Evolutionary conservation across 2,888 invertebrate genomes (phyloP), one percentile per base, ranked within the genome.

Genomic region (Pachycephus smyrnensis): DNA sequence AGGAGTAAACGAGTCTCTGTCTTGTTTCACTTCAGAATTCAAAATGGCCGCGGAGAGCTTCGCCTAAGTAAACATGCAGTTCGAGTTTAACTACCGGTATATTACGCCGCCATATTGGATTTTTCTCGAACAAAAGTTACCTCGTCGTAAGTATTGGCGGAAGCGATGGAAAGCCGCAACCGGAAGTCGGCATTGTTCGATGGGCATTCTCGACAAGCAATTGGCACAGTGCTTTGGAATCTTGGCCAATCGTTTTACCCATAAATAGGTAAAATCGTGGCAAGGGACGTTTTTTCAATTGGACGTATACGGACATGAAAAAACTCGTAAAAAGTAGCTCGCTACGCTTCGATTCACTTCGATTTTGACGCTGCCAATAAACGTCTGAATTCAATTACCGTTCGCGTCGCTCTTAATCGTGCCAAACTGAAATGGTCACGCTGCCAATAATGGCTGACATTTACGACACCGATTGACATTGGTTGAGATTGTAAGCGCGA

Each of bases 201-300:
- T 15, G 15, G 55, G 55, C 2, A 55, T 23, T 23, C 9, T 1
- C 4, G 2, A 15, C 2, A 23, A 55, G 1, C 0, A 12, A 12
- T 37, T 37, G 6, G 6, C 40, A 15, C 15, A 15, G 4, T 4
- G 4, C 9, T 23, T 55, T 55, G 15, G 9, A 55, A 33, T 3
- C 3, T 4, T 23, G 55, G 2, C 0, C 2, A 23, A 2, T 2
- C 2, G 15, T 2, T 23, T 0, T 23, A 55, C 0, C 23, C 23
- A 6, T 9, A 23, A 55, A 55, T 0, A 2, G 55, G 55, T 23
- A 1, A 55, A 55, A 9, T 2, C 9, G 55, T 55, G 9, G 2
- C 15, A 9, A 55, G 9, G 15, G 15, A 3, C 1, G 1, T 55
- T 2, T 55, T 9, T 2, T 40, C 40, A 6, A 55, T 55, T 9